Conservation (phyloP, 2,797 vertebrate genomes). For the Natrix natrix region DNA sequence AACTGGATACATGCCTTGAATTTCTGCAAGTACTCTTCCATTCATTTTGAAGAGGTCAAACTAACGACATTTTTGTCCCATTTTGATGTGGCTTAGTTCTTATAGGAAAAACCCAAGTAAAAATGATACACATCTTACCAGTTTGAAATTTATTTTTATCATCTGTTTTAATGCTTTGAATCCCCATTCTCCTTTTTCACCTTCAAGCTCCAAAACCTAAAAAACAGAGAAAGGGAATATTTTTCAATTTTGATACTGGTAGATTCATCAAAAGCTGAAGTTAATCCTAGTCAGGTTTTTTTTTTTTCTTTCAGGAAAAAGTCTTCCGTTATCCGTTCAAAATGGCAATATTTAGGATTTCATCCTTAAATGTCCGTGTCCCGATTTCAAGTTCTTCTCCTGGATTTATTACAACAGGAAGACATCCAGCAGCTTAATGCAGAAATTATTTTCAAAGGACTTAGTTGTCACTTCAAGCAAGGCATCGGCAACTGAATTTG, state of each 20-base stretch:
- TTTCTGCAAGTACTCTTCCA: background rate
- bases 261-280: background rate
- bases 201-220: constrained; percentile 97
- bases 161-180: constrained; percentile 99
- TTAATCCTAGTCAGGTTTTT: background rate
- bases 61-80: constrained; percentile 7
- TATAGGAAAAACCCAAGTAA: constrained; percentile 9
- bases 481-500: background rate
- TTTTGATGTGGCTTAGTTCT: constrained; percentile 32
- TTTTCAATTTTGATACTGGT: constrained; percentile 4
- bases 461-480: background rate
- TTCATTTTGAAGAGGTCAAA: background rate
- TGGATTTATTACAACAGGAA: background rate
- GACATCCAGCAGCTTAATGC: background rate
- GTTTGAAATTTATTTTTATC: constrained; percentile 99
- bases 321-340: background rate
- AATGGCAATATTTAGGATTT: background rate
- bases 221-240: constrained; percentile 49
- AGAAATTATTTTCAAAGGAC: background rate
- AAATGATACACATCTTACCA: constrained; percentile 76
- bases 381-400: background rate
- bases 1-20: background rate
- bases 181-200: constrained; percentile 99
- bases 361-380: background rate
- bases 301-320: background rate